Evolutionary conservation across 2,797 vertebrate genomes (phyloP), one percentile per base, ranked within the genome.

Genomic region (Sebastes miniatus): DNA sequence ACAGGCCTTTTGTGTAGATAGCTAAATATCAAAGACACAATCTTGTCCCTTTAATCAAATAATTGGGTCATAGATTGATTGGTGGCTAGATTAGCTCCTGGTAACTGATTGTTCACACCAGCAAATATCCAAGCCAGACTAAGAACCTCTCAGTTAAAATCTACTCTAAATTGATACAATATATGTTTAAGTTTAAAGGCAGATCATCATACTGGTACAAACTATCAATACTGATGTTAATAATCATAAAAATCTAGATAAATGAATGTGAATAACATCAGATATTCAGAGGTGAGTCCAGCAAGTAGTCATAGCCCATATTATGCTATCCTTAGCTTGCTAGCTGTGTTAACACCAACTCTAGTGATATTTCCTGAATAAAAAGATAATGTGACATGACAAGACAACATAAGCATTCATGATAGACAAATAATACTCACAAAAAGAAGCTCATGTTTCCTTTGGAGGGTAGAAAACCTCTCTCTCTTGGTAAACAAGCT

Each of bases 361-460:
- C 9, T 34, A 34, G 0, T 34, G 34, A 31, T 31, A 58, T 65
- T 68, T 69, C 6, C 9, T 1, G 61, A 36, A 71, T 6, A 25
- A 3, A 61, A 71, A 54, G 6, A 16, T 3, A n/a, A 52, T 0
- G 0, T 47, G 0, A 34, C 47, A 22, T 4, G 20, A 1, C 1
- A 27, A 29, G 12, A 20, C 2, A 74, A 24, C 62, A 32, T 3
- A 57, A 8, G 0, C 13, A 68, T 57, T 10, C 1, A 73, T 3
- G 8, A 36, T 20, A 81, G 1, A 31, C 2, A 31, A 3, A 20
- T 8, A 36, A 34, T 79, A 96, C 96, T 96, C 77, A 96, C 96
- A 96, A 96, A 50, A 96, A 90, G 91, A 96, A 96, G 91, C 95
- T 96, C 96, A 96, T 96, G 80, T 92, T 95, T 96, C 89, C 83